A percentile compares a stretch with the other conserved stretches of the same genome.
phyloP scores from a whole-genome alignment of 1,140 invertebrate genomes.

The Cotesia chilonis region DNA sequence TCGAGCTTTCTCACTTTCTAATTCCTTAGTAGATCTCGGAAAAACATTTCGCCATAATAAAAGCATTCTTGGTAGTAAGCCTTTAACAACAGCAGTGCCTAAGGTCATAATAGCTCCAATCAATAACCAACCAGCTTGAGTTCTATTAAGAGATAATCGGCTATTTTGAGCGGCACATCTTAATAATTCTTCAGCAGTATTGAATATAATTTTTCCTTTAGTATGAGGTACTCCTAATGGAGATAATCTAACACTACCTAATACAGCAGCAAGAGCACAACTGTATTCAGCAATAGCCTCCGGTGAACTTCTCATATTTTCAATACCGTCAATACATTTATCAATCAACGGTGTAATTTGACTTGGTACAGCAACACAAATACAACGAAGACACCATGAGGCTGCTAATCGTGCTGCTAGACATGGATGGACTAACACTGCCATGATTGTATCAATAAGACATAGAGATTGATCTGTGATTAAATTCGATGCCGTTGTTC shows the following conservation, averaged over 20 bases:
- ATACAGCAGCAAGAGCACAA: conserved; percentile 88
- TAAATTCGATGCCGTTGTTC: conserved; percentile 90
- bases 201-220: conserved; percentile 95
- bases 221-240: conserved; percentile 96
- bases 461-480: conserved; percentile 86
- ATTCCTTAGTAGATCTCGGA: conserved; percentile 92
- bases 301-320: conserved; percentile 88
- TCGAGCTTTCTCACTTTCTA: conserved; percentile 95
- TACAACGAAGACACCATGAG: conserved; percentile 92
- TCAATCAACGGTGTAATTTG: conserved; percentile 94
- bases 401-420: conserved; percentile 90
- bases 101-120: conserved; percentile 97
- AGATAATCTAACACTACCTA: conserved; percentile 90
- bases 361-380: conserved; percentile 92
- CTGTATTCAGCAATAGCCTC: conserved; percentile 96
- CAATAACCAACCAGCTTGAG: conserved; percentile 96
- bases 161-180: conserved; percentile 97
- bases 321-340: conserved; percentile 84
- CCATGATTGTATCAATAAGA: conserved; percentile 71
- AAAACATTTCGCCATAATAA: conserved; percentile 98
- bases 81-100: conserved; percentile 87
- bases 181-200: conserved; percentile 95
- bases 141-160: conserved; percentile 91
- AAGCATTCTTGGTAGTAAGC: conserved; percentile 89
- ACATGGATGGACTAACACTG: conserved; percentile 92